Percentiles rank a stretch among this genome's conserved stretches.
phyloP scores from a whole-genome alignment of 2,113 vertebrate genomes.

The Anseranas semipalmata region DNA sequence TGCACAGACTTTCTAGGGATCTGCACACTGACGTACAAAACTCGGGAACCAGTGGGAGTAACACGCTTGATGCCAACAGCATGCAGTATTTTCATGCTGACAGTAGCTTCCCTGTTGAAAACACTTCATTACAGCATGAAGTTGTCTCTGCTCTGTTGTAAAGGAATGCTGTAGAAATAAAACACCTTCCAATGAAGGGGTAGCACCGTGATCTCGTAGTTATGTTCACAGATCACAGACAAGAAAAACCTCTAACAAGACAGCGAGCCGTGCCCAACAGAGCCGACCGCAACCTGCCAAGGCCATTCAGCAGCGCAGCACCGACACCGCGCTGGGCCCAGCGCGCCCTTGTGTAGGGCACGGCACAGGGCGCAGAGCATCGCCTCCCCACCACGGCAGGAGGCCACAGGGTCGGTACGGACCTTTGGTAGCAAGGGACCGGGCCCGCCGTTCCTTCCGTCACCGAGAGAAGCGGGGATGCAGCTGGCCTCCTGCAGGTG shows the following conservation, averaged over 20 bases:
- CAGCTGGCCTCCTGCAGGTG: not conserved
- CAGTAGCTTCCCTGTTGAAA: not conserved
- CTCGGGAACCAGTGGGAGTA: not conserved
- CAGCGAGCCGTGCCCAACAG: not conserved
- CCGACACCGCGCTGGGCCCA: accelerated
- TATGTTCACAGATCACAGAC: not conserved
- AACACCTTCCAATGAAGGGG: not conserved
- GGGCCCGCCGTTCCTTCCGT: not conserved
- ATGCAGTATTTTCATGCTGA: too few species aligned
- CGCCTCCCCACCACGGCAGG: accelerated
- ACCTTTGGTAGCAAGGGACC: accelerated
- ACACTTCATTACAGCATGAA: not conserved
- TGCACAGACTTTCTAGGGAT: not conserved
- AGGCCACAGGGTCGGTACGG: accelerated
- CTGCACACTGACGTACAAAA: not conserved
- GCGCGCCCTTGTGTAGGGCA: not conserved
- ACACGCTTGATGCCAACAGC: not conserved
- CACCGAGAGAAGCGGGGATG: accelerated
- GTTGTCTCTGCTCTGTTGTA: not conserved
- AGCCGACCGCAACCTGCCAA: not conserved
- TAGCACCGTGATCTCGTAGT: not conserved
- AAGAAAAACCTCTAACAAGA: not conserved
- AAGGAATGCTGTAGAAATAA: not conserved
- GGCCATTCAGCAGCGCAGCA: not conserved
- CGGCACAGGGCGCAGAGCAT: not conserved